Percentiles rank a stretch among this genome's conserved stretches.
Conservation (phyloP, 2,797 vertebrate species). For the Carduelis carduelis region DNA sequence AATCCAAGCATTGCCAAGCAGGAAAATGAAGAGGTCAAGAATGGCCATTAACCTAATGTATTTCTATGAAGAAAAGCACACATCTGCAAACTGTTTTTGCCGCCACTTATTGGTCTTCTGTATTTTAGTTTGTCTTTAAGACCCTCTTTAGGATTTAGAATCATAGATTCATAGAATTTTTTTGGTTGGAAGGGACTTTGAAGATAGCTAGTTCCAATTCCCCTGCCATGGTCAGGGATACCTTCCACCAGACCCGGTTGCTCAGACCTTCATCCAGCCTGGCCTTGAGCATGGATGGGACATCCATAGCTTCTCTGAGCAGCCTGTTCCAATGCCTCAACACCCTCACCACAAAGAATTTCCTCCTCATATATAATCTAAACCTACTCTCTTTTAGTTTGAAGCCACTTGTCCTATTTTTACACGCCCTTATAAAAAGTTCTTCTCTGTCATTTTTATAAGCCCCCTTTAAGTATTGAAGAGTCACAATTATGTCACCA, state of each 20-base stretch:
- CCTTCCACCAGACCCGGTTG: neutral
- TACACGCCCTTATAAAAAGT: neutral
- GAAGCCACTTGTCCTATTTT: neutral
- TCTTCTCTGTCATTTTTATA: neutral
- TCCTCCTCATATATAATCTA: neutral
- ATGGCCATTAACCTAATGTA: neutral
- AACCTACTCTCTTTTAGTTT: neutral
- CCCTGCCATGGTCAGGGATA: neutral
- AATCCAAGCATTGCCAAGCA: neutral
- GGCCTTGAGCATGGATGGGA: neutral
- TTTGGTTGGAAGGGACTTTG: neutral
- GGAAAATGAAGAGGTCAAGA: neutral
- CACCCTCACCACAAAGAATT: neutral
- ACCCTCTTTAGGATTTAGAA: neutral
- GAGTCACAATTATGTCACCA: neutral
- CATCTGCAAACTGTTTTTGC: neutral
- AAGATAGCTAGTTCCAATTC: neutral
- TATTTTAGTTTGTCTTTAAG: neutral
- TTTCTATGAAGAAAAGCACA: neutral
- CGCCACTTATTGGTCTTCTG: neutral
- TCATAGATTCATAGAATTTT: neutral
- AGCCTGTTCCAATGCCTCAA: neutral
- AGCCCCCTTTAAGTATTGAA: neutral
- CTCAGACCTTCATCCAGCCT: neutral
- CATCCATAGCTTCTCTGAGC: neutral